These are phyloP conservation scores for Agrotis clavis DNA, from an alignment of 2,888 invertebrate species.

Conservation along the genomic window DNA sequence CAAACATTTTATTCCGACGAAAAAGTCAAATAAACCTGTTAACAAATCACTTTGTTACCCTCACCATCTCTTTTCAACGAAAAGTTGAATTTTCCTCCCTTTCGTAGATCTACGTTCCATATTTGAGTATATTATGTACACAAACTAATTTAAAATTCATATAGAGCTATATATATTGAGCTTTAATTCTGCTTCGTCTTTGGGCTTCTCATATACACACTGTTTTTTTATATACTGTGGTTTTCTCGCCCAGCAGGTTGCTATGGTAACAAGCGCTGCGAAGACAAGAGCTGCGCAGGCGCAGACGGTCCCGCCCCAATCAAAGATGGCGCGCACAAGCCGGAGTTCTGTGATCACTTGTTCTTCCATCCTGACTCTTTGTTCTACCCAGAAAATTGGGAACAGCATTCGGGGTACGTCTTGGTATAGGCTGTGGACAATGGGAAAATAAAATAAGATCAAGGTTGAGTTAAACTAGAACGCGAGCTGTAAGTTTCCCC, in stretches of 20 bases:
- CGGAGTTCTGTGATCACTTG: constrained; percentile 90
- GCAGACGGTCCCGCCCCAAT: constrained; percentile 84
- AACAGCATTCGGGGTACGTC: constrained; percentile 93
- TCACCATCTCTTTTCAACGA: constrained; percentile 14
- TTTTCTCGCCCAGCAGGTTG: constrained; percentile 75
- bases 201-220: constrained; percentile 71
- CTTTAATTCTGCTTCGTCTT: constrained; percentile 83
- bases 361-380: constrained; percentile 92
- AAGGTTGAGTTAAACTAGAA: too few relatives aligned
- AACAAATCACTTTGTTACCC: constrained; percentile 14
- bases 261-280: constrained; percentile 87
- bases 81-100: constrained; percentile 17
- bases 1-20: background rate
- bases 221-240: constrained; percentile 75
- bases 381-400: constrained; percentile 95
- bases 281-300: constrained; percentile 87
- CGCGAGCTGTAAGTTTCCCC: too few relatives aligned
- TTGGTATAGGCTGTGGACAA: constrained; percentile 91
- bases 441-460: background rate
- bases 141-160: constrained; percentile 62
- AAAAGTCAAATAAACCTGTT: constrained; percentile 4
- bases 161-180: constrained; percentile 73
- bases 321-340: constrained; percentile 77
- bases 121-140: constrained; percentile 51
- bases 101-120: constrained; percentile 61